These are phyloP conservation scores for Monochamus saltuarius DNA, from an alignment of 1,140 invertebrate species.

Conservation along the genomic window DNA sequence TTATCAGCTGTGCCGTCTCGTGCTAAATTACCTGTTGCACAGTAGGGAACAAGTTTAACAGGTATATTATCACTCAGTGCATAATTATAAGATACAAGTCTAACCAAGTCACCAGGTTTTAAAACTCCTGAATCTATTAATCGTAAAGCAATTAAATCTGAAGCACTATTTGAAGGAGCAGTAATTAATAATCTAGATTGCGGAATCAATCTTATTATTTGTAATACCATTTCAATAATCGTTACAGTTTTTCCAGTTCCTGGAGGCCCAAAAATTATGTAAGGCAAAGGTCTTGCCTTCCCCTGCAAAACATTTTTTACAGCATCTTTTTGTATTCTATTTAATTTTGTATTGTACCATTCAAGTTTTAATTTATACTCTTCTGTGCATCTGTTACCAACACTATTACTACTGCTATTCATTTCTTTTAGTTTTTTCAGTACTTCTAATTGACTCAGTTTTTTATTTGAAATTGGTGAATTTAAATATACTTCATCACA, in stretches of 20 bases:
- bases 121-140: constrained; percentile 53
- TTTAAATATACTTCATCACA: not conserved
- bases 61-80: constrained; percentile 60
- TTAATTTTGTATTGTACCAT: constrained; percentile 68
- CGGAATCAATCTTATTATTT: constrained; percentile 52
- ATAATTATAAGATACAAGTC: constrained; percentile 63
- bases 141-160: constrained; percentile 68
- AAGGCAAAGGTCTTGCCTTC: constrained; percentile 64
- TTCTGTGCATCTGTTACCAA: no score
- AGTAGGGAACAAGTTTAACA: constrained; percentile 66
- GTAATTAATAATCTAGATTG: constrained; percentile 63
- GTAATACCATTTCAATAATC: constrained; percentile 69
- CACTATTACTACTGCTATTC: no score
- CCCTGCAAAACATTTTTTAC: constrained; percentile 64
- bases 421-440: constrained; percentile 4
- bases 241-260: constrained; percentile 82
- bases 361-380: constrained; percentile 17
- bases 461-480: not conserved
- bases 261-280: constrained; percentile 78
- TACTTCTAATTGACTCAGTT: not conserved
- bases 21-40: constrained; percentile 63
- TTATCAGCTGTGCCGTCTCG: constrained; percentile 49
- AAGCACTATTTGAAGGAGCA: constrained; percentile 76
- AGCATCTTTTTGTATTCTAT: constrained; percentile 65
- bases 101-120: constrained; percentile 61